phyloP scores from a whole-genome alignment of 2,797 vertebrate genomes.

The Moxostoma hubbsi region DNA sequence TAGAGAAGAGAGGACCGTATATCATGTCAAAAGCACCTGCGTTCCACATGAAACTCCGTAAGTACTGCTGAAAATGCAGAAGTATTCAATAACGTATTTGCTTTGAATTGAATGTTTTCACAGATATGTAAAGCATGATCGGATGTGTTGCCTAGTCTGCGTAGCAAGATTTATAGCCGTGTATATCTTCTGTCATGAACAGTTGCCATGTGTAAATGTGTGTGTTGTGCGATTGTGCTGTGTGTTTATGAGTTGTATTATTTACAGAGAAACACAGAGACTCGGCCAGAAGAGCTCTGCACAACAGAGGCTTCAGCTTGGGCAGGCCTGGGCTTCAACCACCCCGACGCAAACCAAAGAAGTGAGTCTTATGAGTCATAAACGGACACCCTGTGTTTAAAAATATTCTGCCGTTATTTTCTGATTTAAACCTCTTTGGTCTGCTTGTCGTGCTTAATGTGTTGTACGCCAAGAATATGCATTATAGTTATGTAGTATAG shows the following conservation, averaged over 20 bases:
- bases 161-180: too few species aligned
- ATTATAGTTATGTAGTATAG: too few species aligned
- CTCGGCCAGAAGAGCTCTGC: constrained; percentile 86
- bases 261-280: constrained; percentile 89
- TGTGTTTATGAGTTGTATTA: background rate
- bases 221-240: background rate
- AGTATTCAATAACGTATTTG: background rate
- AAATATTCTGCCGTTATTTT: background rate
- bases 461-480: too few species aligned
- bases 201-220: background rate
- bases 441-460: too few species aligned
- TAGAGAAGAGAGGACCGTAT: constrained; percentile 92
- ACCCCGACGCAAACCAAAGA: constrained; percentile 79
- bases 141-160: too few species aligned
- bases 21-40: constrained; percentile 87
- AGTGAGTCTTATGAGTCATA: constrained; percentile 68
- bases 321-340: constrained; percentile 75
- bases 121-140: background rate
- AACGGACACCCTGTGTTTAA: background rate
- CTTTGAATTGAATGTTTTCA: background rate
- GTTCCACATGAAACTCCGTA: constrained; percentile 90
- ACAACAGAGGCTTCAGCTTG: constrained; percentile 86
- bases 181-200: background rate
- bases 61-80: constrained; percentile 64
- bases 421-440: too few species aligned